Base-by-base conservation (phyloP, 1,140 invertebrate species). In the Megalopta genalis region DNA sequence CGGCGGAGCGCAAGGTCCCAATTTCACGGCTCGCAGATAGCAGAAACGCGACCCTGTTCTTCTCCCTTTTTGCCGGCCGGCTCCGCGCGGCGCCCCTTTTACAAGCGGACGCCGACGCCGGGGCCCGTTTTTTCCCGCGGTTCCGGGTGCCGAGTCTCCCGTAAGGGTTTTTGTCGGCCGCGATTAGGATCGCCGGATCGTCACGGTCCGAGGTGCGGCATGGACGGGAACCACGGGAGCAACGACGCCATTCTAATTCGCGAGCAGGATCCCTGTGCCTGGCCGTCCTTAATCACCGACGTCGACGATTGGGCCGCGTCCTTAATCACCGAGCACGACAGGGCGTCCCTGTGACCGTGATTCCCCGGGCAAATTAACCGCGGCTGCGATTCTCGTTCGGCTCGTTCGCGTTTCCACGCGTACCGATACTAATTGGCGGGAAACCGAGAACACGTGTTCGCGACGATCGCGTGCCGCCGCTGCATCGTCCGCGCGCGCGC, bases 21-120 rank as follows among this genome's bases (percentile, higher is more conserved):
- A 27, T 70, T 77, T 77, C 75, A 71, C 75, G 75, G 9, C 16
- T 77, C 75, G 10, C 52, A 63, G 62, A 21, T 16, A 16, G 0
- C 37, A 14, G 23, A 49, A 66, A 27, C 14, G 21, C 37, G 18
- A n/a, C 62, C n/a, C 62, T 32, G 54, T 60, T 14, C 7, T 39
- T 39, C 7, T 66, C 54, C 52, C 62, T 66, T 66, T 78, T 65
- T 64, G 16, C 54, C 42, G 39, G 3, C 64, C 60, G 21, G 39
- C 12, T 8, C 49, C 9, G 2, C 25, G 39, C 12, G 9, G 37
- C 9, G 2, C 25, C 16, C 14, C 63, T 69, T 64, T 54, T 57
- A 23, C 42, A 57, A 23, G 1, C 27, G n/a, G n/a, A n/a, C 32
- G 18, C 12, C 16, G 7, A 12, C 32, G 4, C 32, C 1, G 32